Conservation (phyloP, 1,140 invertebrate species). For the Macrostomum lignano region DNA sequence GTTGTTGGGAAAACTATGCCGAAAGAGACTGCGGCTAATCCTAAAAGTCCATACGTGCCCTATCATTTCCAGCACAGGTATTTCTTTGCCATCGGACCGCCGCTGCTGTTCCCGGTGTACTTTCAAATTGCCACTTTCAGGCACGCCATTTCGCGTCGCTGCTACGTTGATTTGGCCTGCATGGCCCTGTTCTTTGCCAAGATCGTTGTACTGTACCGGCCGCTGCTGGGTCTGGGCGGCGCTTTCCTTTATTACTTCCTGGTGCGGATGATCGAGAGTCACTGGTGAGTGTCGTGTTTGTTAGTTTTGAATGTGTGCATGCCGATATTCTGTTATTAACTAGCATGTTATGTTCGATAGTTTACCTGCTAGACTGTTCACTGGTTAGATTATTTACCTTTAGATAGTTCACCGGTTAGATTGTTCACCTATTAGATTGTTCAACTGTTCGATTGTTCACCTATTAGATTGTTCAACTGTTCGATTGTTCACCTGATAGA, state of each 20-base stretch:
- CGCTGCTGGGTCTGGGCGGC: conserved; percentile 4
- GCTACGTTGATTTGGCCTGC: not conserved
- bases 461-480: too few relatives aligned
- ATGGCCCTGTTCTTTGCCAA: conserved; percentile 2
- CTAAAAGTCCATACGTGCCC: conserved; percentile 9
- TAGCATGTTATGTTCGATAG: too few relatives aligned
- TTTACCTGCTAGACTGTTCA: too few relatives aligned
- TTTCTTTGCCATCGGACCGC: conserved; percentile 11
- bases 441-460: too few relatives aligned
- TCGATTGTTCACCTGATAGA: too few relatives aligned
- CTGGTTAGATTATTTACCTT: too few relatives aligned
- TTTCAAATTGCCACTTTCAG: too few relatives aligned
- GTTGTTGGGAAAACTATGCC: conserved; percentile 18
- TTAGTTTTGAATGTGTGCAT: too few relatives aligned
- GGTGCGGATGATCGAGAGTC: conserved; percentile 11
- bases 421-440: too few relatives aligned
- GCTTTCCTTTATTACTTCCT: conserved; percentile 7
- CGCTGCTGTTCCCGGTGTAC: conserved; percentile 18
- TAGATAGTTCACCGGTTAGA: too few relatives aligned
- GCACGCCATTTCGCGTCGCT: not conserved
- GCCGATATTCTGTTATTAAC: too few relatives aligned
- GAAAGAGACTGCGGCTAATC: conserved; percentile 7
- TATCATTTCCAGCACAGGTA: conserved; percentile 12
- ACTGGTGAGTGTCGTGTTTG: conserved; percentile 27
- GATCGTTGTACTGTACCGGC: not conserved